Base-by-base conservation (phyloP, 1,140 invertebrate genomes). In the Drosophila ironensis region DNA sequence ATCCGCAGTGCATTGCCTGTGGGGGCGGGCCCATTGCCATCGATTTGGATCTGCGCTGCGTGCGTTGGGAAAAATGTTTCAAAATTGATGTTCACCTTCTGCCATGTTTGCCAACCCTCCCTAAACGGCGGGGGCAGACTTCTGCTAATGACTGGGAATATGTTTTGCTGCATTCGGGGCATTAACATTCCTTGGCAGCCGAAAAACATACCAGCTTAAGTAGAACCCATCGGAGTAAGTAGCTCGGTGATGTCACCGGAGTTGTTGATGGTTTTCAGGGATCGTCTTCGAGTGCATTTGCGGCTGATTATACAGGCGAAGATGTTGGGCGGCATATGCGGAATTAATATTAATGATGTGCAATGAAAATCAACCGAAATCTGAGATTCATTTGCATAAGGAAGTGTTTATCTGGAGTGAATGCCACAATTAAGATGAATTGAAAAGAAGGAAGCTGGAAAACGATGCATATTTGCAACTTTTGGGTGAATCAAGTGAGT, bases 51-150 rank as follows among this genome's bases (percentile, higher is more conserved):
- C 63, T 41, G 19, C 53, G 57, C 25, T 61, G 45, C 46, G 54
- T 75, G 77, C 53, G 68, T 52, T 66, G 52, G 63, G 57, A 57
- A 76, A 60, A 76, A 76, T 81, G 76, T 81, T 81, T 78, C 72
- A 73, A 78, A 84, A 82, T 82, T 82, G 73, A 82, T 82, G 77
- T 61, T 66, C 80, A 78, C 78, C 77, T 84, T 77, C 73, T 77
- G 73, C 77, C 68, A 45, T 24, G 35, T 53, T 44, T 42, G 12
- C 50, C 33, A 54, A 38, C 40, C 37, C 20, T 24, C 17, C 44
- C 37, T 33, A 19, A 12, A 19, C 30, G 28, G 20, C 24, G 20
- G 28, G 28, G 28, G 28, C 3, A 25, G 17, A 17, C n/a, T 12
- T 24, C 27, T 33, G 46, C 48, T 82, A 81, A 82, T 81, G 76